phyloP scores from a whole-genome alignment of 1,140 invertebrate species.

The Coelopa frigida region DNA sequence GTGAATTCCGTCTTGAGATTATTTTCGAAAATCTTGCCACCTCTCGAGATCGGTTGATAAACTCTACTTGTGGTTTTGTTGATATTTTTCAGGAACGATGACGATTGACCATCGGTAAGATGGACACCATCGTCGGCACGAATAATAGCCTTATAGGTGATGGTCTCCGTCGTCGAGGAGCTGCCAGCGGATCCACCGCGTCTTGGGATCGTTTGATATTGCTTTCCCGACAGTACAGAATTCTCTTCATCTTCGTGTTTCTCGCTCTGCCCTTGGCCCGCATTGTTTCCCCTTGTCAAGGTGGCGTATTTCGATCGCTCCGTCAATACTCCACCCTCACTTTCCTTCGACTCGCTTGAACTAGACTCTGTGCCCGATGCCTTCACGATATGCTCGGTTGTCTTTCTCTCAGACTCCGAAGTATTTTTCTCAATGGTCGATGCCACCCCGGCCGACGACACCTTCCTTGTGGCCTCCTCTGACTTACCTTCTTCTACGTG shows the following conservation, averaged over 20 bases:
- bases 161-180: conserved; percentile 16
- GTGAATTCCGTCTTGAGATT: not conserved
- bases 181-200: not conserved
- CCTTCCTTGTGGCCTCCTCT: too few relatives aligned
- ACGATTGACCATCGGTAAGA: conserved; percentile 22
- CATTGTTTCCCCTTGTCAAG: not conserved
- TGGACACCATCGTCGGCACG: conserved; percentile 18
- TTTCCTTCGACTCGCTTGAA: too few relatives aligned
- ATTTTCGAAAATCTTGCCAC: conserved; percentile 14
- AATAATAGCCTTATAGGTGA: conserved; percentile 25
- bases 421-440: too few relatives aligned
- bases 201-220: conserved; percentile 15
- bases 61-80: conserved; percentile 1
- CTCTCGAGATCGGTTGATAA: conserved; percentile 18
- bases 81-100: conserved; percentile 20
- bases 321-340: too few relatives aligned
- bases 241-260: not conserved
- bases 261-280: not conserved
- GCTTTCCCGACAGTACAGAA: not conserved
- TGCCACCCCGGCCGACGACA: too few relatives aligned
- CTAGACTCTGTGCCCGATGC: too few relatives aligned
- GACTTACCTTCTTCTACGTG: conserved; percentile 1
- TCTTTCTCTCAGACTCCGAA: too few relatives aligned
- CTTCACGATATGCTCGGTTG: too few relatives aligned
- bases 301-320: too few relatives aligned